phyloP scores from a whole-genome alignment of 2,797 vertebrate genomes.

The Sebastes diploproa region DNA sequence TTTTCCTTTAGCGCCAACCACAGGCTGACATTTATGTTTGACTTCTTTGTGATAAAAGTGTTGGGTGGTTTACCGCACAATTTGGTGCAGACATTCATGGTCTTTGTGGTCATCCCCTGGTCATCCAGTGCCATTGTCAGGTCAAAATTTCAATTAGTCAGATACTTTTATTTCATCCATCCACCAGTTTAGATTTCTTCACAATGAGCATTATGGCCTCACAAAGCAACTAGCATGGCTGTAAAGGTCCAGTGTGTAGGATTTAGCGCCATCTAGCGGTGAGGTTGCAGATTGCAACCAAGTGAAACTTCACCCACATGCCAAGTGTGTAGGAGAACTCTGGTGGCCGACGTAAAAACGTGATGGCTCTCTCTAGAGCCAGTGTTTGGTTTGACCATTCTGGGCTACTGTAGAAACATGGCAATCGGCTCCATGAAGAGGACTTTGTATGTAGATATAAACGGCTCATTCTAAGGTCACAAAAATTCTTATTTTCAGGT shows the following conservation, averaged over 20 bases:
- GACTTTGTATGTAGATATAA: no score
- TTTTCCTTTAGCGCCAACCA: neutral
- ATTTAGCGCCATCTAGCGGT: no score
- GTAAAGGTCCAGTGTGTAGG: neutral
- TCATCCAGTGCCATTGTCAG: neutral
- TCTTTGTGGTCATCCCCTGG: neutral
- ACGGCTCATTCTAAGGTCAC: no score
- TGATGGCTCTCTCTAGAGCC: no score
- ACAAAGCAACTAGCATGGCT: rapidly evolving
- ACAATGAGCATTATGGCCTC: neutral
- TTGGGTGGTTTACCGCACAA: neutral
- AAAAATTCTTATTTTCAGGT: no score
- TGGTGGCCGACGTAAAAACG: no score
- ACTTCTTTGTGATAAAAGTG: neutral
- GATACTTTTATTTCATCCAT: neutral
- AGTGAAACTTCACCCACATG: no score
- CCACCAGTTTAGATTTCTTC: neutral
- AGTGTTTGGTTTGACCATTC: no score
- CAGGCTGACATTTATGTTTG: neutral
- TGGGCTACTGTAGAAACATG: no score
- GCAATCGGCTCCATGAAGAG: no score
- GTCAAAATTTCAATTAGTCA: neutral
- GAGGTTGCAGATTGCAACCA: no score
- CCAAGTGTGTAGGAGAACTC: no score
- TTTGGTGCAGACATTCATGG: neutral